These are phyloP conservation scores for Cephus spinipes DNA, from an alignment of 2,888 invertebrate genomes.

Conservation along the genomic window DNA sequence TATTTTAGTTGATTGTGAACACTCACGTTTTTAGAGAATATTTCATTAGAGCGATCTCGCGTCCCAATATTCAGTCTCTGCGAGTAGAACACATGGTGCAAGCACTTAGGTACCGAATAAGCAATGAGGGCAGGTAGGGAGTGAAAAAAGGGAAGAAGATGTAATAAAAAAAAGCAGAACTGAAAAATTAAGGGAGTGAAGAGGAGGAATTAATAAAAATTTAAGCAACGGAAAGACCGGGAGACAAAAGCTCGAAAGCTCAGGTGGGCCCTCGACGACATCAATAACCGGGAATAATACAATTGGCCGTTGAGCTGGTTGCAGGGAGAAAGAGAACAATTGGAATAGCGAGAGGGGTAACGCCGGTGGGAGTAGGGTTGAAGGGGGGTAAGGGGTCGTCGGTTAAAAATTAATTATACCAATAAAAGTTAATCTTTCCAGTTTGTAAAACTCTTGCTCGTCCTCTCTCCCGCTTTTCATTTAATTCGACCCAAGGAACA, in stretches of 20 bases:
- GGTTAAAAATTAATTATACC: constrained; percentile 49
- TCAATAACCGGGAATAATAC: constrained; percentile 49
- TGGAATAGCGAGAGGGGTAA: not conserved
- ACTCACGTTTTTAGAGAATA: not conserved
- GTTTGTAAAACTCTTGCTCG: constrained; percentile 21
- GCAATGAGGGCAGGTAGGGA: not conserved
- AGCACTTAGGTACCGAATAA: not conserved
- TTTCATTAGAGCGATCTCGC: not conserved
- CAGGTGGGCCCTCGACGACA: constrained; percentile 29
- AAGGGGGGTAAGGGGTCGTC: constrained; percentile 3
- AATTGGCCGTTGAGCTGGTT: constrained; percentile 29
- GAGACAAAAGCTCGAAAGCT: constrained; percentile 19
- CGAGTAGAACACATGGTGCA: not conserved
- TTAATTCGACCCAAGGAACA: not conserved
- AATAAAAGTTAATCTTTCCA: constrained; percentile 46
- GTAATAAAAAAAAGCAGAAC: constrained; percentile 6
- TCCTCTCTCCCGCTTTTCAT: constrained; percentile 3
- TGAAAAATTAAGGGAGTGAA: not conserved
- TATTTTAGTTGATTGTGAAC: not conserved
- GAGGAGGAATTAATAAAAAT: constrained; percentile 12
- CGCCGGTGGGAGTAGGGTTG: not conserved
- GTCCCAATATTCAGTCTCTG: not conserved
- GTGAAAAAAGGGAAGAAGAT: not conserved
- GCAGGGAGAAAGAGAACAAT: not conserved
- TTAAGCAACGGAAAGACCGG: constrained; percentile 9